Conservation (phyloP, 1,140 invertebrate species). For the Drosophila leontia region DNA sequence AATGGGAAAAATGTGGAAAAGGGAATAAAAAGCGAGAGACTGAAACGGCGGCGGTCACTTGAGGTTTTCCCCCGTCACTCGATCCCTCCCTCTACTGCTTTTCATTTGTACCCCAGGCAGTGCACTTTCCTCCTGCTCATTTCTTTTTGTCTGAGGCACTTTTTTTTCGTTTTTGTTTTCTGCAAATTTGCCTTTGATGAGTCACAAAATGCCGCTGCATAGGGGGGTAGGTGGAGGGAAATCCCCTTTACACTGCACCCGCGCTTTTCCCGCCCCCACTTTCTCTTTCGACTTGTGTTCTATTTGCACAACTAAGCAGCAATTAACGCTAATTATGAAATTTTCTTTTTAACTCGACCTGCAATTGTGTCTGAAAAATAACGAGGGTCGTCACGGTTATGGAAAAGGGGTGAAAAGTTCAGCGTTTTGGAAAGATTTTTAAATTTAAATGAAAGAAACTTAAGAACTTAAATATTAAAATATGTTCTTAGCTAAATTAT, state of each 20-base stretch:
- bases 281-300: conserved; percentile 43
- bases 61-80: conserved; percentile 29
- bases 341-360: conserved; percentile 44
- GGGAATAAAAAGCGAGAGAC: conserved; percentile 22
- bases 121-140: conserved; percentile 46
- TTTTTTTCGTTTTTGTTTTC: conserved; percentile 7
- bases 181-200: conserved; percentile 54
- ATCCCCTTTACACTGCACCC: conserved; percentile 19
- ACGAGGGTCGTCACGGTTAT: neutral
- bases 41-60: conserved; percentile 48
- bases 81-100: neutral
- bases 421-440: neutral
- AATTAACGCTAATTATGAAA: conserved; percentile 63
- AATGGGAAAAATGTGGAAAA: conserved; percentile 19
- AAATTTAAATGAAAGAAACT: no score
- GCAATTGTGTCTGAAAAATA: conserved; percentile 22
- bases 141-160: conserved; percentile 25
- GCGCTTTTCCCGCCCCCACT: conserved; percentile 18
- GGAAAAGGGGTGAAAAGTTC: neutral
- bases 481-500: neutral
- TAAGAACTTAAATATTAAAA: no score
- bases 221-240: neutral
- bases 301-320: conserved; percentile 62
- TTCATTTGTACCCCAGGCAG: conserved; percentile 12
- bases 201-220: conserved; percentile 44